Evolutionary conservation across 23 tunicate species (phyloP).

Genomic region (Ciona savignyi): DNA sequence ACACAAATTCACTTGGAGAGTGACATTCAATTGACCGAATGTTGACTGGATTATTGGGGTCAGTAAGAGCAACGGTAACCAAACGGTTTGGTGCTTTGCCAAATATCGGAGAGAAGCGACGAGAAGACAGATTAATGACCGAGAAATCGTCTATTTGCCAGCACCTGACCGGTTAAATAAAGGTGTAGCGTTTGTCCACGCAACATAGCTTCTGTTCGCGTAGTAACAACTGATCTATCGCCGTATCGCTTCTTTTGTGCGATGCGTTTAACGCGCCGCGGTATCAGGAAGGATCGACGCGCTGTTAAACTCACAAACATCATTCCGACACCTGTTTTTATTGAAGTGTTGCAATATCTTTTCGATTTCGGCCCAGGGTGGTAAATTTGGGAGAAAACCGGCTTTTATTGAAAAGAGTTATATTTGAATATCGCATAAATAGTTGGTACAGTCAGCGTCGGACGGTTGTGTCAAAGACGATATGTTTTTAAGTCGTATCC

Average conservation of each 20-base stretch:
- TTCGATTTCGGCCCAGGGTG: neutral
- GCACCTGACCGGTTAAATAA: too few relatives aligned
- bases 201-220: too few relatives aligned
- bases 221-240: too few relatives aligned
- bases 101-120: neutral
- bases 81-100: neutral
- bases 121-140: neutral
- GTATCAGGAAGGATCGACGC: neutral
- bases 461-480: neutral
- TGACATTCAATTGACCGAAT: neutral
- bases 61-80: neutral
- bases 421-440: neutral
- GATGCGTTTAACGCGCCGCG: too few relatives aligned
- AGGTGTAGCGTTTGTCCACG: too few relatives aligned
- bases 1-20: too few relatives aligned
- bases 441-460: neutral
- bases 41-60: neutral
- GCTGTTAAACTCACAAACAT: neutral
- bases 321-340: neutral
- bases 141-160: neutral
- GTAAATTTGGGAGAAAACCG: constrained; percentile 1
- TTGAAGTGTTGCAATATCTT: neutral
- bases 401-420: neutral
- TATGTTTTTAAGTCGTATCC: too few relatives aligned
- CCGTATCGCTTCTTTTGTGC: too few relatives aligned